Conservation (phyloP, 2,888 invertebrate genomes). For the Horisme vitalbata region DNA sequence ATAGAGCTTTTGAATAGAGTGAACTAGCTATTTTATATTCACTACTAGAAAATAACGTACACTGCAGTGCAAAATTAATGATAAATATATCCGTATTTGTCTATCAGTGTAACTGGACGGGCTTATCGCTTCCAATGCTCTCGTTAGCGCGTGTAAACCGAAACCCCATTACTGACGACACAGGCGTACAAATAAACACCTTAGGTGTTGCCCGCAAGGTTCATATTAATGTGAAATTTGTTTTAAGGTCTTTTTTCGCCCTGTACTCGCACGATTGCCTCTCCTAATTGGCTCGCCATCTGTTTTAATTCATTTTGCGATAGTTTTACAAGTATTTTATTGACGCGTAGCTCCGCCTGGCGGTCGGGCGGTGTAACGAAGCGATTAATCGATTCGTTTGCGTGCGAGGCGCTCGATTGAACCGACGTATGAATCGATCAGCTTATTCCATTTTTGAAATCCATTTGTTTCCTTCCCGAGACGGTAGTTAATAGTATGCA, state of each 20-base stretch:
- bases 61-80: conserved; percentile 70
- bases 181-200: conserved; percentile 48
- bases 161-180: conserved; percentile 64
- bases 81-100: conserved; percentile 81
- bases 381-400: conserved; percentile 80
- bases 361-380: conserved; percentile 66
- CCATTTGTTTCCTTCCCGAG: conserved; percentile 18
- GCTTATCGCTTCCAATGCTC: conserved; percentile 70
- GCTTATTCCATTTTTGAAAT: conserved; percentile 57
- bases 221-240: conserved; percentile 42
- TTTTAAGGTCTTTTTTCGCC: conserved; percentile 69
- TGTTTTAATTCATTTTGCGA: conserved; percentile 82
- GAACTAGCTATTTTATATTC: conserved; percentile 12
- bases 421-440: conserved; percentile 57
- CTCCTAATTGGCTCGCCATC: conserved; percentile 81
- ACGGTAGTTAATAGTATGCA: conserved; percentile 23
- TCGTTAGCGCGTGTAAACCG: conserved; percentile 78
- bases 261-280: conserved; percentile 79
- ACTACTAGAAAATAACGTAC: conserved; percentile 44
- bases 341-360: conserved; percentile 80
- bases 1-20: too few species aligned
- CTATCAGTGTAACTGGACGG: conserved; percentile 75
- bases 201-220: conserved; percentile 38
- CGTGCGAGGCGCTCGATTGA: conserved; percentile 69
- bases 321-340: conserved; percentile 83